Base-by-base conservation (phyloP, 2,113 vertebrate species). In the Passer montanus region DNA sequence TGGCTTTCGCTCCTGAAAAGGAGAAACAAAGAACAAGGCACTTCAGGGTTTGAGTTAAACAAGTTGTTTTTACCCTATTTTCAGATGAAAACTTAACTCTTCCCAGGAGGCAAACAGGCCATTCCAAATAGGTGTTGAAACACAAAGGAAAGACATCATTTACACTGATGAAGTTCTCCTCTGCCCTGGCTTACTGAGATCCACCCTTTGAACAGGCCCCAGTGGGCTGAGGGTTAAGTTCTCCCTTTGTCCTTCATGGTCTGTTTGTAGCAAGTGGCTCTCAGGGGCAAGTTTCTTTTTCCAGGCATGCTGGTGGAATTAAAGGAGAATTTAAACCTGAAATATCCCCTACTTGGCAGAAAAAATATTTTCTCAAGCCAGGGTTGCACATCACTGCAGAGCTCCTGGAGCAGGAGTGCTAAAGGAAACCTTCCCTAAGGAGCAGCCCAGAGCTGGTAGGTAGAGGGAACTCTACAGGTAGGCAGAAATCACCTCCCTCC, bases 1-100 rank as follows among this genome's bases (percentile, higher is more conserved):
- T 86, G 64, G 35, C 81, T 56, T 20, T 89, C 90, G 7, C 6
- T 62, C 86, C 98, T 98, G 98, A 15, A 87, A 87, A 78, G 20
- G 89, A 87, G 28, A 56, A 46, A 26, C n/a, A 68, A 39, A 22
- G 3, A n/a, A 43, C 41, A 47, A 47, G 49, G 53, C 6, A 37
- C 9, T 9, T 95, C 6, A 90, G 80, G 39, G 18, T 39, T 59
- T 39, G 52, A 59, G 76, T 59, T 35, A 20, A 67, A 80, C n/a
- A 37, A 60, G 28, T 22, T 39, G 33, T 1, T 69, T 89, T 43
- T 13, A 47, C 37, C 8, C 33, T 41, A 0, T 49, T 88, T 88
- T 66, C 52, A 80, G 17, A 39, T 53, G 43, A 31, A 56, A 37
- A 44, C 43, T 23, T 28, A 20, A 18, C 11, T 31, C 50, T 28